Percentiles rank a stretch among this genome's conserved stretches.
phyloP scores from a whole-genome alignment of 1,140 invertebrate genomes.

The Choristoneura fumiferana region DNA sequence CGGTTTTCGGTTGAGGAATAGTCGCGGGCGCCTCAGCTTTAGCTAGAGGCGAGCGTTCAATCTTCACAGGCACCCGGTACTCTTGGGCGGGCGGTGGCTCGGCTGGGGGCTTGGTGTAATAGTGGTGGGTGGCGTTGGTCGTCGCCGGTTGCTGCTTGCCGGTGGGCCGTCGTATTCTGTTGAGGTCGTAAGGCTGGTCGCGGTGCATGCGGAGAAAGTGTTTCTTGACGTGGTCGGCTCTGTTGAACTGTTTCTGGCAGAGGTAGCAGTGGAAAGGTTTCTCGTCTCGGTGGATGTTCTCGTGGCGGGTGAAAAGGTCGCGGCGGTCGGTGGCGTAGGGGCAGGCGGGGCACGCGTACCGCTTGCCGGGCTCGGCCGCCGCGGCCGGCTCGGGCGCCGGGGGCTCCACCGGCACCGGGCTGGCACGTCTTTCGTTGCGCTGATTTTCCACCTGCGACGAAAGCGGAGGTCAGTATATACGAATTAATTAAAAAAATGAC shows the following conservation, averaged over 20 bases:
- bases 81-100: slow-evolving; percentile 19
- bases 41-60: slow-evolving; percentile 50
- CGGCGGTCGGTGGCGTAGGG: slow-evolving; percentile 94
- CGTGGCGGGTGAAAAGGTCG: slow-evolving; percentile 96
- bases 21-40: slow-evolving; percentile 39
- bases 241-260: slow-evolving; percentile 94
- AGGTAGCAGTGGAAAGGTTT: slow-evolving; percentile 96
- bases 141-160: slow-evolving; percentile 73
- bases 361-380: slow-evolving; percentile 77
- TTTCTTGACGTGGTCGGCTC: slow-evolving; percentile 97
- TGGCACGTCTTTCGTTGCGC: slow-evolving; percentile 39
- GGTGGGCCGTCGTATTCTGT: slow-evolving; percentile 84
- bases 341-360: slow-evolving; percentile 91
- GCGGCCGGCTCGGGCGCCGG: slow-evolving; percentile 38
- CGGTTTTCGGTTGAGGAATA: slow-evolving; percentile 12
- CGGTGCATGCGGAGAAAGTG: slow-evolving; percentile 94
- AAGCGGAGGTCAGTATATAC: slow-evolving; percentile 19
- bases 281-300: slow-evolving; percentile 96
- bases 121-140: slow-evolving; percentile 21
- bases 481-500: too few relatives aligned
- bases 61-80: slow-evolving; percentile 36
- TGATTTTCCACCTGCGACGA: slow-evolving; percentile 49
- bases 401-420: slow-evolving; percentile 26
- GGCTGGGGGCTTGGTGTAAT: slow-evolving; percentile 40
- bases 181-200: slow-evolving; percentile 91